Percentiles rank a stretch among this genome's conserved stretches.
These are phyloP conservation scores for Triplophysa bombifrons DNA, from an alignment of 2,797 vertebrate genomes.

Conservation along the genomic window DNA sequence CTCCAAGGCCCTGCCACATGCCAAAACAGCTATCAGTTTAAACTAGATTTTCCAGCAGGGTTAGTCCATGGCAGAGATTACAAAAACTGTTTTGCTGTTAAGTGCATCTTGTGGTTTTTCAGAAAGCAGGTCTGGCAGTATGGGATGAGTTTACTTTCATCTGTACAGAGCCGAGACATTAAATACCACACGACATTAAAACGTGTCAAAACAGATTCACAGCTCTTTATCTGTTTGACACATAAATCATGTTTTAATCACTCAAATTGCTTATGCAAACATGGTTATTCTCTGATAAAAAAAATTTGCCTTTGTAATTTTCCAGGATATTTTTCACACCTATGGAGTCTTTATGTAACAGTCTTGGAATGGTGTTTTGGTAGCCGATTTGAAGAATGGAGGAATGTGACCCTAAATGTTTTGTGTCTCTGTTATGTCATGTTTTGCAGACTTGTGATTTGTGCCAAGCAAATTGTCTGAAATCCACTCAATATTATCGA, in stretches of 20 bases:
- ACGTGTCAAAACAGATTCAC: background rate
- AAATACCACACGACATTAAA: background rate
- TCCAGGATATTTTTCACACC: background rate
- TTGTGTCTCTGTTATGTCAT: background rate
- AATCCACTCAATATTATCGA: no score
- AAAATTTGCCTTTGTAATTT: background rate
- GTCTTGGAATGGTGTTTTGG: background rate
- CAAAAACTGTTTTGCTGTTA: background rate
- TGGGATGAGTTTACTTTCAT: background rate
- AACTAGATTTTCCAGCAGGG: background rate
- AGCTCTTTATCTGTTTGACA: background rate
- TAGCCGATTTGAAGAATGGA: background rate
- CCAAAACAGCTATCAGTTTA: background rate
- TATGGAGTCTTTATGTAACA: background rate
- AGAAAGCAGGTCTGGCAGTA: background rate
- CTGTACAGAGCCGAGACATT: background rate
- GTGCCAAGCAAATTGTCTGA: background rate
- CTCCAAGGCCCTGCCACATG: background rate
- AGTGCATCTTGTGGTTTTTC: background rate
- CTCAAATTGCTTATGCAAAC: background rate
- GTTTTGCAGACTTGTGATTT: background rate
- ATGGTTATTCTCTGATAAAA: background rate
- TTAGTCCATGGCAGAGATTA: background rate
- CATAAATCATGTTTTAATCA: background rate
- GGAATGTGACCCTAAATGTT: slow-evolving; percentile 15